phyloP scores from a whole-genome alignment of 2,888 invertebrate species.

The Ditula angustiorana region DNA sequence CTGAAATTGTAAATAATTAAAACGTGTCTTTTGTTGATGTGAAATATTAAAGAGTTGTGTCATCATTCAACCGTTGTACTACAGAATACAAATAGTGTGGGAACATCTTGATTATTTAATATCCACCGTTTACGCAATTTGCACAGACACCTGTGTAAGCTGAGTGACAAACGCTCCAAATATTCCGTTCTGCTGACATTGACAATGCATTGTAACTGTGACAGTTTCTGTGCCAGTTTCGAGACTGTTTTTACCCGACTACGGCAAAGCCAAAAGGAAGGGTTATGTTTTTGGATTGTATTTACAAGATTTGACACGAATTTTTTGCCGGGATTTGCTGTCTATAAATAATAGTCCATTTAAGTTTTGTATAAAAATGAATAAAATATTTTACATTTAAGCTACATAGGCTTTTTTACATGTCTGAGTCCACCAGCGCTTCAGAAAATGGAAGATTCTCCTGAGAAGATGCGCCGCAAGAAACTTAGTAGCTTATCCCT shows the following conservation, averaged over 20 bases:
- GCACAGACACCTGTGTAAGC: conserved; percentile 16
- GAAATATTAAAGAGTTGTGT: no score
- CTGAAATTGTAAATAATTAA: no score
- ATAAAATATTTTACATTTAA: no score
- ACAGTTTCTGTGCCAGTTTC: background rate
- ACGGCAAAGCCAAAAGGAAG: no score
- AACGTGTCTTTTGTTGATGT: no score
- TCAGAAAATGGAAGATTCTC: no score
- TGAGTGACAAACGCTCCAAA: background rate
- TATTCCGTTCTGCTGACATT: conserved; percentile 21
- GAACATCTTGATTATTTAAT: conserved; percentile 8
- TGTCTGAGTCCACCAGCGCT: no score
- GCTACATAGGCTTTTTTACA: no score
- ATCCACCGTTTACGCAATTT: background rate
- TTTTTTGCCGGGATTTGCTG: background rate
- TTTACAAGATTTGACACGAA: background rate
- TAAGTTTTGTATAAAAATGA: background rate
- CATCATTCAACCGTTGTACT: background rate
- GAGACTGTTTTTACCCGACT: background rate
- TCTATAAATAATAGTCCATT: background rate
- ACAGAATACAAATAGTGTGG: conserved; percentile 2
- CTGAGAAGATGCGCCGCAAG: no score
- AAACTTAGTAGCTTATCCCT: no score
- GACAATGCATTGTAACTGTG: conserved; percentile 6
- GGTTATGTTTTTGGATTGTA: background rate